Conservation (phyloP, 2,797 vertebrate genomes). For the Bucorvus abyssinicus region DNA sequence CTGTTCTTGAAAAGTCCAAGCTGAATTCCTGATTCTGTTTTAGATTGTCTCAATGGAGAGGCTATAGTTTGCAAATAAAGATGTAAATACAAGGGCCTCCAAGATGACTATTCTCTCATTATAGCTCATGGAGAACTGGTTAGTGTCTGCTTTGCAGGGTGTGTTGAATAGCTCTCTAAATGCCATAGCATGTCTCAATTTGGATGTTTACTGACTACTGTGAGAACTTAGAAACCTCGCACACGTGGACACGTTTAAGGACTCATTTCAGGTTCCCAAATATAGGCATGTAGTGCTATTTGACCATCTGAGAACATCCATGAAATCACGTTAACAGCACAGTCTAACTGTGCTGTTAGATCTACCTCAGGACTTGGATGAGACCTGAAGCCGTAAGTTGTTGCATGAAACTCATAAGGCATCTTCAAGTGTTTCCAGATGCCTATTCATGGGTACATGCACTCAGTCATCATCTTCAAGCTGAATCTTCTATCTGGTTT, state of each 20-base stretch:
- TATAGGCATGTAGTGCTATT: background rate
- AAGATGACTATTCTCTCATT: background rate
- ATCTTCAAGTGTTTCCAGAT: background rate
- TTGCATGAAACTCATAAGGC: background rate
- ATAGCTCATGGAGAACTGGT: background rate
- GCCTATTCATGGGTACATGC: background rate
- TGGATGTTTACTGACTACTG: background rate
- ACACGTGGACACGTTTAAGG: background rate
- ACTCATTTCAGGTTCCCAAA: background rate
- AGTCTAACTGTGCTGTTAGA: background rate
- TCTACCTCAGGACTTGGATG: background rate
- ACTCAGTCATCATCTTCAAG: background rate
- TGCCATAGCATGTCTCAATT: rapidly evolving
- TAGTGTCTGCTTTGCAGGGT: background rate
- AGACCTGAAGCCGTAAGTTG: background rate
- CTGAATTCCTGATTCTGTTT: background rate
- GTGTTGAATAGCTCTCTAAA: background rate
- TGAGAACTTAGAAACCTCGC: background rate
- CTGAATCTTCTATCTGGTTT: background rate
- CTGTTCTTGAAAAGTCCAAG: background rate
- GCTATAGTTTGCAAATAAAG: background rate
- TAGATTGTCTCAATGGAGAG: background rate
- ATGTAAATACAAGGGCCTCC: background rate
- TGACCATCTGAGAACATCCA: background rate
- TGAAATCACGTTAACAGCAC: too few species aligned